A percentile compares a stretch with the other conserved stretches of the same genome.
Conservation (phyloP, 1,140 invertebrate species). For the Drosophila grimshawi region DNA sequence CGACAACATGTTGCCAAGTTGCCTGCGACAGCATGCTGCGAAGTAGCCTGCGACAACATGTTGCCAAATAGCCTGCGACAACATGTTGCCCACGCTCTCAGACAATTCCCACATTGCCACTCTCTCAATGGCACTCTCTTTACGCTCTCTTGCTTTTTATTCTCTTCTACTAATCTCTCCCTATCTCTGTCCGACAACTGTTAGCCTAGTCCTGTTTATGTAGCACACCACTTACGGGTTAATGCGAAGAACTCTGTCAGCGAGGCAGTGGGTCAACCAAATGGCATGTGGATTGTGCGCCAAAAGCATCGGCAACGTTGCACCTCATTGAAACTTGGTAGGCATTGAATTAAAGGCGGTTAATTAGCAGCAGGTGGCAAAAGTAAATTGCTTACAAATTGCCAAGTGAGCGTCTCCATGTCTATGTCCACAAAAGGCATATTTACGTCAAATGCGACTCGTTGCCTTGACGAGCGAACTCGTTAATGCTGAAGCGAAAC, state of each 20-base stretch:
- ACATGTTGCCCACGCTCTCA: slow-evolving; percentile 49
- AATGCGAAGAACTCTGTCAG: slow-evolving; percentile 70
- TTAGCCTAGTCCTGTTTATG: slow-evolving; percentile 34
- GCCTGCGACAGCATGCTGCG: slow-evolving; percentile 51
- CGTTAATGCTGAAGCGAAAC: slow-evolving; percentile 1
- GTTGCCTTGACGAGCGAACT: slow-evolving; percentile 2
- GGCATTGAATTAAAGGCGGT: slow-evolving; percentile 75
- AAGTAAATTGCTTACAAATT: slow-evolving; percentile 75
- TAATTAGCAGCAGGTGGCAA: slow-evolving; percentile 70
- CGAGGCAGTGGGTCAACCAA: slow-evolving; percentile 72
- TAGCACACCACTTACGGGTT: slow-evolving; percentile 54
- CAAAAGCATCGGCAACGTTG: slow-evolving; percentile 13
- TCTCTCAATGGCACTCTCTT: not conserved
- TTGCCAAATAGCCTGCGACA: slow-evolving; percentile 6
- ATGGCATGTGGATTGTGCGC: slow-evolving; percentile 27
- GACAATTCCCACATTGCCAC: not conserved
- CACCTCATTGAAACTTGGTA: slow-evolving; percentile 70
- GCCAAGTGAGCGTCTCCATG: slow-evolving; percentile 14
- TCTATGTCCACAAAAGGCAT: slow-evolving; percentile 50
- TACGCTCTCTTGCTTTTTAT: slow-evolving; percentile 3
- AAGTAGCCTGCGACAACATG: not conserved
- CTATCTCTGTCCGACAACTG: not conserved
- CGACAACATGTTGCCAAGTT: slow-evolving; percentile 50
- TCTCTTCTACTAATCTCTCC: slow-evolving; percentile 1
- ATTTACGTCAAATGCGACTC: slow-evolving; percentile 31